Evolutionary conservation across 2,888 invertebrate genomes (phyloP), one percentile per base, ranked within the genome.

Genomic region (Drosophila histrio): DNA sequence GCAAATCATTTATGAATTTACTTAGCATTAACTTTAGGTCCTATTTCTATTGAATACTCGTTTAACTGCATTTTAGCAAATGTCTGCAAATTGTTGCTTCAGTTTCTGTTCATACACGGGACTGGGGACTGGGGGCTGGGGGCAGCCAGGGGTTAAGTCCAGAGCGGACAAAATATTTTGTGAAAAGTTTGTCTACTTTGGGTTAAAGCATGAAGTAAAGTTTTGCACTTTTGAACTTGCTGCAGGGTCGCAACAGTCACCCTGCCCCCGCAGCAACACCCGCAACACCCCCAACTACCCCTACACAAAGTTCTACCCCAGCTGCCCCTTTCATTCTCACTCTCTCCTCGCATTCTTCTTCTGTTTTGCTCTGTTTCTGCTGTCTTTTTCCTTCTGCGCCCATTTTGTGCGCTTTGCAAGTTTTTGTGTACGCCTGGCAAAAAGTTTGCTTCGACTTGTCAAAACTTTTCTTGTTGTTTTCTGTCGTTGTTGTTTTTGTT

Each of bases 211-310:
- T 82, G 68, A 79, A 72, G 46, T 22, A 53, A 72, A 70, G 72
- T 77, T 80, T 75, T 77, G 67, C 83, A 88, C 87, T 87, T 87
- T 87, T 87, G 79, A 88, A 85, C 87, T 87, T 87, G 79, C 77
- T 71, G 68, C 79, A 67, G 72, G 77, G 72, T 71, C 62, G 74
- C 24, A 32, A 17, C 32, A 54, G 52, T 32, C 21, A 32, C 17
- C 36, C 28, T 8, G 32, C 4, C 21, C 19, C 19, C 17, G 17
- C 13, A 26, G 28, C 34, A 15, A 26, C 21, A 32, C 26, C 26
- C 2, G 19, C 19, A n/a, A 8, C 44, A 15, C 2, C 13, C 34
- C 24, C 36, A 34, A 0, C 34, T 4, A 15, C 9, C 1, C 38
- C 7, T 22, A 39, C 32, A 22, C 11, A 13, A 13, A 8, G n/a